Evolutionary conservation across 1,140 invertebrate genomes (phyloP).

Genomic region (Probaryconus sp.): DNA sequence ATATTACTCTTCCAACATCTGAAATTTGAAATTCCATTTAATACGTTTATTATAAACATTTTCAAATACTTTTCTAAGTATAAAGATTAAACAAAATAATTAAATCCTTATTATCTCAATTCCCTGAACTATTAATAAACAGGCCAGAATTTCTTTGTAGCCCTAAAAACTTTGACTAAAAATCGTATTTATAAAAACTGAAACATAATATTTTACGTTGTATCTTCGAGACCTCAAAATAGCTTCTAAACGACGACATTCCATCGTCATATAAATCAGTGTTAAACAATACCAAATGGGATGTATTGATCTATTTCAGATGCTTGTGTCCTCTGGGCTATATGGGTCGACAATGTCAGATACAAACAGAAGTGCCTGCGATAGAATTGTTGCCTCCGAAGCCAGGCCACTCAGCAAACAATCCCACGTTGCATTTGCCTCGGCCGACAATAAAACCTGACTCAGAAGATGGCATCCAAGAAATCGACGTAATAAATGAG

Average conservation of each 20-base stretch:
- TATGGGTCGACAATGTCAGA: slow-evolving; percentile 74
- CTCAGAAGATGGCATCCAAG: slow-evolving; percentile 43
- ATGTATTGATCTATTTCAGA: slow-evolving; percentile 60
- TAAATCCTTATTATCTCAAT: too few relatives aligned
- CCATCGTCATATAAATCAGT: slow-evolving; percentile 24
- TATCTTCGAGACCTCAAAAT: too few relatives aligned
- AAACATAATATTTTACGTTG: slow-evolving; percentile 1
- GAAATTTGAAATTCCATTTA: too few relatives aligned
- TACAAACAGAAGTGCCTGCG: slow-evolving; percentile 69
- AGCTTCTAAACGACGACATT: slow-evolving; percentile 1
- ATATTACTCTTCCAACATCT: too few relatives aligned
- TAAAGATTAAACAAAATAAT: too few relatives aligned
- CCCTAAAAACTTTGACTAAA: too few relatives aligned
- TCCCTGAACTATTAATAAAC: too few relatives aligned
- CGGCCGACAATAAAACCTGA: slow-evolving; percentile 36
- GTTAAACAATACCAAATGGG: slow-evolving; percentile 48
- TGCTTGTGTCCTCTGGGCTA: slow-evolving; percentile 73
- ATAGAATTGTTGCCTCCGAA: slow-evolving; percentile 72
- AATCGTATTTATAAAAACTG: too few relatives aligned
- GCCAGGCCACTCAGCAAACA: slow-evolving; percentile 44
- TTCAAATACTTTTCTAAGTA: too few relatives aligned
- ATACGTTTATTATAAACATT: too few relatives aligned
- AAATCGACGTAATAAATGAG: slow-evolving; percentile 48
- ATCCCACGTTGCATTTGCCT: slow-evolving; percentile 40
- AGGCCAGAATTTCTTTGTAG: too few relatives aligned